Base-by-base conservation (phyloP, 2,888 invertebrate genomes). In the Plebejus argus region DNA sequence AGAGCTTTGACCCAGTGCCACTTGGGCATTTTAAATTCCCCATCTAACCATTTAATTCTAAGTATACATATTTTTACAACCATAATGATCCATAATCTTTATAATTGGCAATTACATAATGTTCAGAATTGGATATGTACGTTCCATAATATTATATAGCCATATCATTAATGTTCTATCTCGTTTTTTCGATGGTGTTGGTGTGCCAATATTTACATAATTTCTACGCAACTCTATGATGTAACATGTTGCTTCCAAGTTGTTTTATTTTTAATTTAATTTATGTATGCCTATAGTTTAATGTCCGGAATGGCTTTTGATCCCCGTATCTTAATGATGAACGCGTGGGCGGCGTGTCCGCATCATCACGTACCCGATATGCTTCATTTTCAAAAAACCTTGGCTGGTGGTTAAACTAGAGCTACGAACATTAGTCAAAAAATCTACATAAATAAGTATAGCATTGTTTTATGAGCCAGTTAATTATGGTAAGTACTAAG, bases 301-400 rank as follows among this genome's bases (percentile, higher is more conserved):
- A 66, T 66, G 66, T 28, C 66, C 66, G 66, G 28, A 66, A 18
- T 66, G 66, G 66, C 66, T 66, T 66, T 66, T 66, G 66, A 66
- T 66, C 66, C 28, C 66, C 28, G 28, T 66, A 66, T 66, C 66
- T 66, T 66, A 66, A 66, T 61, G 61, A 61, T 23, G 23, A 66
- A 12, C 61, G 23, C 61, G 66, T 66, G 66, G 66, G 66, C 66
- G 66, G 12, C 20, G 28, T 28, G 66, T 66, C 28, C 66, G 66
- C 23, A 4, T 23, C 12, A 12, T 66, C 66, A 66, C 66, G 66
- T 28, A 28, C 15, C 23, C 12, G 15, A 66, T 15, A 28, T 61
- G 61, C 12, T 23, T 12, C 12, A 61, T 23, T 23, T 66, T 66
- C 28, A 5, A 5, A 66, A 66, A 66, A 28, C 66, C 66, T 28